Conservation (phyloP, 2,888 invertebrate species). For the Macroteleia sp. region DNA sequence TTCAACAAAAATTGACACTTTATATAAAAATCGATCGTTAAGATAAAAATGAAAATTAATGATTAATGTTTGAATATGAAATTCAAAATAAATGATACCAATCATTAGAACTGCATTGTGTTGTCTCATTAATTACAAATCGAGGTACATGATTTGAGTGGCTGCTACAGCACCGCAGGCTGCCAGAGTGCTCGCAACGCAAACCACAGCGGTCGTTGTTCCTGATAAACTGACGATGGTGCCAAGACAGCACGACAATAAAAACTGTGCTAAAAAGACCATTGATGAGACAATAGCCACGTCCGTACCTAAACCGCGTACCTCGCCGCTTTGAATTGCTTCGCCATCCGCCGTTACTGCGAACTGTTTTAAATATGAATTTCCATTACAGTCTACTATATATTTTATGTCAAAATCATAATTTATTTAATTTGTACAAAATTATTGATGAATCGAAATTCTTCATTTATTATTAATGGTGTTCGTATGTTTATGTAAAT, state of each 20-base stretch:
- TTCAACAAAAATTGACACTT: no score
- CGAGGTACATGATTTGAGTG: constrained; percentile 94
- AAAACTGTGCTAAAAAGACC: constrained; percentile 97
- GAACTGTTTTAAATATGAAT: constrained; percentile 87
- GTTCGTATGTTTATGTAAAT: no score
- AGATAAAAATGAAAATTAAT: no score
- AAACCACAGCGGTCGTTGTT: constrained; percentile 95
- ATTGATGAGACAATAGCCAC: constrained; percentile 97
- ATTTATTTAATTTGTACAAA: no score
- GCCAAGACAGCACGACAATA: constrained; percentile 94
- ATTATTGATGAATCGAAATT: no score
- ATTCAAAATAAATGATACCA: no score
- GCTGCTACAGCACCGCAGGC: constrained; percentile 94
- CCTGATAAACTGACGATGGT: constrained; percentile 91
- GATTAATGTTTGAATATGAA: no score
- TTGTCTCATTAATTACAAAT: constrained; percentile 91
- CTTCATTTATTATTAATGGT: no score
- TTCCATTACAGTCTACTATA: no score
- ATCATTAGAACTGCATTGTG: no score
- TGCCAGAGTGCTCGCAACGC: constrained; percentile 92
- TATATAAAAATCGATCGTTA: no score
- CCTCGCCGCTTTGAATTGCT: constrained; percentile 86
- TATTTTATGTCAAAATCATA: no score
- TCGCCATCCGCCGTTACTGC: constrained; percentile 86
- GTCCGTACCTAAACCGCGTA: constrained; percentile 97